phyloP scores from a whole-genome alignment of 2,113 vertebrate genomes.

The Pan paniscus region DNA sequence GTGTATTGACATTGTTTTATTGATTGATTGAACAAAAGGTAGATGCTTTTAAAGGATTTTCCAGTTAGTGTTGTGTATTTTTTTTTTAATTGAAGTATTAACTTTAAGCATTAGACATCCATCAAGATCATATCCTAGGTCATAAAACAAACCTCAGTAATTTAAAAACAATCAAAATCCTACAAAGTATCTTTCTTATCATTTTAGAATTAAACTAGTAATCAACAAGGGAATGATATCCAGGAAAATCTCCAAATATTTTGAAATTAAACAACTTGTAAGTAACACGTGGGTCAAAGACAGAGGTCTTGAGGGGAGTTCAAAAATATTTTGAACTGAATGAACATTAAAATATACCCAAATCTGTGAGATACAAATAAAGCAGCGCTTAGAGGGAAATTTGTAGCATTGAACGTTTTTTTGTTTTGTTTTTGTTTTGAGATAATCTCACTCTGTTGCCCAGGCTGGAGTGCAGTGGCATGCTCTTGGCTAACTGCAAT shows the following conservation, averaged over 20 bases:
- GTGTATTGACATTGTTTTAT: conserved; percentile 7
- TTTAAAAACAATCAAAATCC: neutral
- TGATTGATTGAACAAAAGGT: neutral
- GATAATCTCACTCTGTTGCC: too few relatives aligned
- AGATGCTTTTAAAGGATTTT: conserved; percentile 30
- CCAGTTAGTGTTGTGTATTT: neutral
- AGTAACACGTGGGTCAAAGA: neutral
- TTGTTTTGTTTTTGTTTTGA: too few relatives aligned
- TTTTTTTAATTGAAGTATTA: conserved; percentile 1
- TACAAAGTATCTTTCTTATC: neutral
- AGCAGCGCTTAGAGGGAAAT: neutral
- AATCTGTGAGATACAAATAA: neutral
- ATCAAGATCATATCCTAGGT: neutral
- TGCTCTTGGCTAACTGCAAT: too few relatives aligned
- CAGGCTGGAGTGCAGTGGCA: too few relatives aligned
- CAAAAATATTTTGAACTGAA: conserved; percentile 11
- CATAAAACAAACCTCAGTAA: neutral
- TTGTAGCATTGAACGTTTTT: neutral
- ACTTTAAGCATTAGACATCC: neutral
- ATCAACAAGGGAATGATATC: neutral
- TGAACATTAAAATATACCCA: conserved; percentile 15
- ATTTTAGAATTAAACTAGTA: conserved; percentile 8
- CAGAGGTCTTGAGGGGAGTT: neutral
- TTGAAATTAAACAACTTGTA: conserved; percentile 7
- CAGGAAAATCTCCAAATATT: conserved; percentile 1